Conservation (phyloP, 1,140 invertebrate genomes). For the Papilio glaucus region DNA sequence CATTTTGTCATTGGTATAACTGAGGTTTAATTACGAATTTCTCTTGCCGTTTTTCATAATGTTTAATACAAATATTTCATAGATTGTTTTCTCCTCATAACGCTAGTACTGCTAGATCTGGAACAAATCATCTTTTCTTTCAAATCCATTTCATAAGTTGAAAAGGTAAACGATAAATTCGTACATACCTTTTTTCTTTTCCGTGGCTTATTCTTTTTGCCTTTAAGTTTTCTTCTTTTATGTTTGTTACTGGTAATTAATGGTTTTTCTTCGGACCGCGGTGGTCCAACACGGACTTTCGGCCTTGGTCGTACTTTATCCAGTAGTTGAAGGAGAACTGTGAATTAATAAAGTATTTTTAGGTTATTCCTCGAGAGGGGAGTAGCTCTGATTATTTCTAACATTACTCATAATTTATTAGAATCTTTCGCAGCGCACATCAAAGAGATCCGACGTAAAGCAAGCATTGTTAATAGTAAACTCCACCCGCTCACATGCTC, state of each 20-base stretch:
- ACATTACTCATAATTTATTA: too few relatives aligned
- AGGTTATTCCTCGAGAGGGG: too few relatives aligned
- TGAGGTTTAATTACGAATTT: too few relatives aligned
- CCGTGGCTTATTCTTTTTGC: constrained; percentile 44
- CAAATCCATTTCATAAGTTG: not conserved
- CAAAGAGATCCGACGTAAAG: too few relatives aligned
- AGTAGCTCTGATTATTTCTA: too few relatives aligned
- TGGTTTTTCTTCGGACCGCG: constrained; percentile 36
- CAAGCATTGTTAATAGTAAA: too few relatives aligned
- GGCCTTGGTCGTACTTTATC: constrained; percentile 42
- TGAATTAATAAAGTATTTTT: not conserved
- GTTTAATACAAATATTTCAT: too few relatives aligned
- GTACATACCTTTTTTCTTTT: constrained; percentile 53
- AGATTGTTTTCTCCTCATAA: not conserved
- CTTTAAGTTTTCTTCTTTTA: constrained; percentile 49
- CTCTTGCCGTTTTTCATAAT: too few relatives aligned
- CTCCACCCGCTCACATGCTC: too few relatives aligned
- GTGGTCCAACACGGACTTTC: constrained; percentile 32
- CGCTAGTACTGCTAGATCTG: not conserved
- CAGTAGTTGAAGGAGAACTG: constrained; percentile 47
- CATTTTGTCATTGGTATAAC: too few relatives aligned
- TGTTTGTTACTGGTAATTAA: constrained; percentile 47
- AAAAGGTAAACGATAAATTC: not conserved
- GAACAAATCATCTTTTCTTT: not conserved
- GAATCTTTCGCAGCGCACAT: too few relatives aligned